Conservation (phyloP, 2,888 invertebrate genomes). For the Stenurella melanura region DNA sequence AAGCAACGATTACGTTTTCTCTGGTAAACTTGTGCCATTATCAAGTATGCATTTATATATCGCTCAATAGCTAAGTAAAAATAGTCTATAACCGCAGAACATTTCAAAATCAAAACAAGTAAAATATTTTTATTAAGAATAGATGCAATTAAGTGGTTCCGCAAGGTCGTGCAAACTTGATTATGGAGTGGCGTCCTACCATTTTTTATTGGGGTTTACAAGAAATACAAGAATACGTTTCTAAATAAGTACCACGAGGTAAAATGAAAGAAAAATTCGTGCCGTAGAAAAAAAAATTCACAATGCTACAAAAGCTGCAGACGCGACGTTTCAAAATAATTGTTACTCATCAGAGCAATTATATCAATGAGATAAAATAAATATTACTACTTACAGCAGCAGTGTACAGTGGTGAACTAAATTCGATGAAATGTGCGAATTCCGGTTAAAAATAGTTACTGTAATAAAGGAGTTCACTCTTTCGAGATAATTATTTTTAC, state of each 20-base stretch:
- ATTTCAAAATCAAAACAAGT: slow-evolving; percentile 18
- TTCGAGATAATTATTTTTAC: too few species aligned
- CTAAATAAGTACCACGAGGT: not conserved
- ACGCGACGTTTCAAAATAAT: too few species aligned
- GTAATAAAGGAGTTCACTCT: too few species aligned
- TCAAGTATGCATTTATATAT: not conserved
- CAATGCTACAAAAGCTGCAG: too few species aligned
- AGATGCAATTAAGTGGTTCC: slow-evolving; percentile 24
- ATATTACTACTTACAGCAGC: too few species aligned
- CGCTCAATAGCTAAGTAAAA: slow-evolving; percentile 3
- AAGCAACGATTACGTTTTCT: slow-evolving; percentile 4
- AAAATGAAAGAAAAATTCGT: not conserved
- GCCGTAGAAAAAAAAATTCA: not conserved
- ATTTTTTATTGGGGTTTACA: not conserved
- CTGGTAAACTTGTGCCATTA: not conserved
- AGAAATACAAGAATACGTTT: not conserved
- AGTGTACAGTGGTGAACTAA: too few species aligned
- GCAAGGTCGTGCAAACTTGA: slow-evolving; percentile 14
- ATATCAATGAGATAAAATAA: too few species aligned
- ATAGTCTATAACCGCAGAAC: slow-evolving; percentile 5
- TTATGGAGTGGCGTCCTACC: slow-evolving; percentile 12
- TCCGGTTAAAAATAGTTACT: too few species aligned
- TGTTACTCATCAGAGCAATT: too few species aligned
- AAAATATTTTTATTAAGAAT: slow-evolving; percentile 27
- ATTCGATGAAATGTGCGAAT: too few species aligned